Evolutionary conservation across 92 coral and sea anemone species (phyloP).

Genomic region (Porites cylindrica): DNA sequence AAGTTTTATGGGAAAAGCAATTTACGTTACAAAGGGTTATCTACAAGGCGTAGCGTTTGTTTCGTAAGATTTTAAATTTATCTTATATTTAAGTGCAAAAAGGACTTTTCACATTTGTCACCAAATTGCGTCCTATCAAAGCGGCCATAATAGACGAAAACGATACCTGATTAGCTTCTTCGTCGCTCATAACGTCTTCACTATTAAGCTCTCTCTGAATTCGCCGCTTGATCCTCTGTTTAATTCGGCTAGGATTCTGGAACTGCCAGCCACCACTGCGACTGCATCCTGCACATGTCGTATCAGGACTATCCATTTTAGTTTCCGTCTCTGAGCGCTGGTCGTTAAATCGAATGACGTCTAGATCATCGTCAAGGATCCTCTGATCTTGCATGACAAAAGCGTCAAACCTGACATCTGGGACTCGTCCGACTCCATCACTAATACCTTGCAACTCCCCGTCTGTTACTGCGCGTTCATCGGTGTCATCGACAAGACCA

Average conservation of each 20-base stretch:
- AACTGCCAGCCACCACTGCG: slow-evolving; percentile 53
- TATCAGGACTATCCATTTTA: slow-evolving; percentile 5
- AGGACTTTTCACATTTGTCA: no score
- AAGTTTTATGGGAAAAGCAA: no score
- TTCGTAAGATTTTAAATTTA: no score
- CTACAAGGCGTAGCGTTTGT: no score
- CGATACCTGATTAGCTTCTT: slow-evolving; percentile 37
- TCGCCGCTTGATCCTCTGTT: slow-evolving; percentile 39
- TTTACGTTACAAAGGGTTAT: no score
- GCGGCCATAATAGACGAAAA: no score
- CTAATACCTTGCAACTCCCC: slow-evolving; percentile 5
- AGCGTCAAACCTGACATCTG: slow-evolving; percentile 48
- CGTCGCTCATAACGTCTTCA: slow-evolving; percentile 55
- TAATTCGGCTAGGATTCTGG: slow-evolving; percentile 45
- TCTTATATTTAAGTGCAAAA: no score
- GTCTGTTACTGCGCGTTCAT: background rate
- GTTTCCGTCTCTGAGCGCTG: slow-evolving; percentile 17
- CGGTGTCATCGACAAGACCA: background rate
- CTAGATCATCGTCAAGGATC: slow-evolving; percentile 55
- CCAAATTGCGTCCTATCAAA: no score
- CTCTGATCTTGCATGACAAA: slow-evolving; percentile 59
- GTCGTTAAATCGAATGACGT: slow-evolving; percentile 6
- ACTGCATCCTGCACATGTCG: background rate
- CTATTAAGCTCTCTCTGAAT: slow-evolving; percentile 49
- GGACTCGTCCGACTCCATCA: background rate